Percentiles rank a stretch among this genome's conserved stretches.
Conservation (phyloP, 2,113 vertebrate species). For the Trichechus manatus region DNA sequence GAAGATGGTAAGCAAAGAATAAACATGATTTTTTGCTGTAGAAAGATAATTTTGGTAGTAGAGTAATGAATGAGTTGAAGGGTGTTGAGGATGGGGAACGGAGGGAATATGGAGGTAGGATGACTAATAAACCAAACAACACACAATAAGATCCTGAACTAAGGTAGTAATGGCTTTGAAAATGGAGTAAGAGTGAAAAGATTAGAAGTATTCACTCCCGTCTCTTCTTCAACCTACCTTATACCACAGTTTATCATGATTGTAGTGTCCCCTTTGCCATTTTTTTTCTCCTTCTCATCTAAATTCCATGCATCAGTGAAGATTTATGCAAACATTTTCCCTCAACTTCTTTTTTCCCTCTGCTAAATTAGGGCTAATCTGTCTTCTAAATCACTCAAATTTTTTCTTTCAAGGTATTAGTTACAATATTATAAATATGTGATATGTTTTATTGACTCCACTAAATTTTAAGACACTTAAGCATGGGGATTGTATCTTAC, state of each 20-base stretch:
- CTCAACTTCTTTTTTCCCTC: neutral
- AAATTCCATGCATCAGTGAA: neutral
- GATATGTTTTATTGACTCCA: neutral
- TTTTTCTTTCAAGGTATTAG: conserved; percentile 6
- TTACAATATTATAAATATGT: neutral
- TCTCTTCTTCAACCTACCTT: neutral
- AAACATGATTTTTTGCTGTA: neutral
- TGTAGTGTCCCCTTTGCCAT: neutral
- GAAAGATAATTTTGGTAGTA: neutral
- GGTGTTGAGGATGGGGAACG: neutral
- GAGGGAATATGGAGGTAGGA: neutral
- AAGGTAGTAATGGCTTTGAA: neutral
- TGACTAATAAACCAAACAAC: neutral
- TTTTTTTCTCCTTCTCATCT: neutral
- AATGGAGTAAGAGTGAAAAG: neutral
- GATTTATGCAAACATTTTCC: neutral
- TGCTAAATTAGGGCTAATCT: neutral
- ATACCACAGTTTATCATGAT: neutral
- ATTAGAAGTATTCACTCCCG: neutral
- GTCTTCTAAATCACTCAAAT: neutral
- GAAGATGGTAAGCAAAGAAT: neutral
- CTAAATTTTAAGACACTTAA: neutral
- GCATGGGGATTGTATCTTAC: neutral
- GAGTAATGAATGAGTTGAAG: neutral
- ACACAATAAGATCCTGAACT: neutral